Conservation (phyloP, 2,113 vertebrate genomes). For the pig (Sus scrofa) region DNA sequence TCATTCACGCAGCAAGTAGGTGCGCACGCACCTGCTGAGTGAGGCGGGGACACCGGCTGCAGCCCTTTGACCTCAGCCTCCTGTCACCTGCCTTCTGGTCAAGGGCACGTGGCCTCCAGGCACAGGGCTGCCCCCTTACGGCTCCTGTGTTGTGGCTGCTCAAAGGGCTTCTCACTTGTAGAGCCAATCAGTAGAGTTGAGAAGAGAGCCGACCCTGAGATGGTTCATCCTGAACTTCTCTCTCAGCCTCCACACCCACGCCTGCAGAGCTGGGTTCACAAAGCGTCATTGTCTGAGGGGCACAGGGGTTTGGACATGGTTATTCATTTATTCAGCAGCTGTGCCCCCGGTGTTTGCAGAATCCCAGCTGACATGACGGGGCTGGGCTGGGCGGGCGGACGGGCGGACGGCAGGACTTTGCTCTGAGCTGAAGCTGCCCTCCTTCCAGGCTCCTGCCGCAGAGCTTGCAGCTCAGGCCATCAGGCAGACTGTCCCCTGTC, state of each 20-base stretch:
- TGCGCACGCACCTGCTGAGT: rapidly evolving
- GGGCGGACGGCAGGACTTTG: neutral
- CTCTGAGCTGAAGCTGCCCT: neutral
- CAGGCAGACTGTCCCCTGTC: neutral
- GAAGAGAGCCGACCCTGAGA: neutral
- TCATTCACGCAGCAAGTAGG: neutral
- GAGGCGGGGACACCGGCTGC: neutral
- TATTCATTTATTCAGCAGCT: neutral
- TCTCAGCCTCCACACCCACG: neutral
- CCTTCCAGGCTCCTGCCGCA: neutral
- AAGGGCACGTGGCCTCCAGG: neutral
- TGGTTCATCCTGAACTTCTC: neutral
- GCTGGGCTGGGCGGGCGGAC: no score
- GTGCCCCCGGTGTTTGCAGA: neutral
- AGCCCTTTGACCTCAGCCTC: neutral
- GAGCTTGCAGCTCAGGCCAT: neutral
- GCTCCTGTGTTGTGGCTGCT: neutral
- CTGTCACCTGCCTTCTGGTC: neutral
- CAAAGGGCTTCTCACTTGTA: neutral
- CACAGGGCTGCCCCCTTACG: neutral
- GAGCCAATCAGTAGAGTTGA: neutral
- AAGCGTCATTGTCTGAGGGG: neutral
- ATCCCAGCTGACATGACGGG: no score
- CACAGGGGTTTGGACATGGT: neutral
- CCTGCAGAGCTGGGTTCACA: neutral